Conservation (phyloP, 2,888 invertebrate genomes). For the Tenthredo distinguenda region DNA sequence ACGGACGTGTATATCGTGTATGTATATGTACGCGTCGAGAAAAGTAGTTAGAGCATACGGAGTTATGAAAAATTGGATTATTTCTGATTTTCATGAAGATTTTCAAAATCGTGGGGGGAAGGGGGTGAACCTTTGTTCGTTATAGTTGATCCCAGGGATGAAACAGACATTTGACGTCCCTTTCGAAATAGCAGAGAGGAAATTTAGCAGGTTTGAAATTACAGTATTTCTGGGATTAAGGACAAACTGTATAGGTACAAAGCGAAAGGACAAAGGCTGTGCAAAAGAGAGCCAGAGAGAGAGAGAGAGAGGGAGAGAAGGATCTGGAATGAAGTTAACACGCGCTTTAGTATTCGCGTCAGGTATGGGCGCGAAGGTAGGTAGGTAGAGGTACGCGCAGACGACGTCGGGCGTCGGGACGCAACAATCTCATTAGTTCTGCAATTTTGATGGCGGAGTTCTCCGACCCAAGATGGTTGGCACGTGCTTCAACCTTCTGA, state of each 20-base stretch:
- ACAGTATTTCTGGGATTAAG: neutral
- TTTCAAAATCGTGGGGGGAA: neutral
- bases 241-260: neutral
- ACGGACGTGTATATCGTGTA: neutral
- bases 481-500: slow-evolving; percentile 39
- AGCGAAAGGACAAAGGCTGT: neutral
- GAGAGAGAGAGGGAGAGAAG: neutral
- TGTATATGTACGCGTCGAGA: no score
- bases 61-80: no score
- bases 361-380: slow-evolving; percentile 20
- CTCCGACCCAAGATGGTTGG: slow-evolving; percentile 41
- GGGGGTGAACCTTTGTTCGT: neutral
- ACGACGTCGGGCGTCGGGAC: slow-evolving; percentile 41
- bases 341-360: slow-evolving; percentile 35
- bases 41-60: no score
- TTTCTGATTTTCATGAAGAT: neutral
- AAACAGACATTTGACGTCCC: neutral
- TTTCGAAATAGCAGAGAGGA: neutral
- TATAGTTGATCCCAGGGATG: neutral
- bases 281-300: neutral
- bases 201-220: slow-evolving; percentile 2
- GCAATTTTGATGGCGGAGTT: slow-evolving; percentile 44
- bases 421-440: slow-evolving; percentile 52
- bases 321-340: slow-evolving; percentile 37
- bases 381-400: slow-evolving; percentile 31